Base-by-base conservation (phyloP, 2,888 invertebrate genomes). In the Spialia ferax region DNA sequence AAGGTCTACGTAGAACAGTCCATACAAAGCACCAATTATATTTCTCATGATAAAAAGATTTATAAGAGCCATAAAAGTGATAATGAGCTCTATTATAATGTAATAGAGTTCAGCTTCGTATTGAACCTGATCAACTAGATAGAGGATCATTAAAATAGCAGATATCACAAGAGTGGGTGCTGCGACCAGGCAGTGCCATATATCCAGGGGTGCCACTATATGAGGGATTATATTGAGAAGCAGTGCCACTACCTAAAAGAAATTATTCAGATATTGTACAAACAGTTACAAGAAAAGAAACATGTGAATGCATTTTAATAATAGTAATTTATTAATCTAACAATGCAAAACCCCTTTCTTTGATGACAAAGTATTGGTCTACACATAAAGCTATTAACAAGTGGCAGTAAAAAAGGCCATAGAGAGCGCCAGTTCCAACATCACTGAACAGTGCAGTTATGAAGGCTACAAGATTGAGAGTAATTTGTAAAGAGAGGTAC, bases 241-340 rank as follows among this genome's bases (percentile, higher is more conserved):
- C 71, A 93, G 84, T 75, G 91, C 89, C 84, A 92, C 83, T 84
- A 89, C 91, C 92, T 93, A 93, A 87, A 92, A 92, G 79, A 68
- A 48, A 68, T 61, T 32, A 55, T 61, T 54, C 22, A 29, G 13
- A n/a, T 50, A 55, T 64, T 64, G 63, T 56, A 64, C 48, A 48
- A 29, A 56, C 26, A 22, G 48, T 48, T 42, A n/a, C n/a, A n/a
- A 80, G 71, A 83, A 71, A 64, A 69, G 26, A 45, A 26, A 72
- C 71, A 76, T 75, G 70, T 73, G 57, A 69, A 76, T 76, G 75
- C 73, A 79, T 77, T 84, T 86, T 83, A 83, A 81, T 81, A 38
- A 65, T 68, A 69, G 7, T 42, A 10, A 48, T 10, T 18, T 48
- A 20, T 32, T 68, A 66, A 65, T 22, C 38, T 72, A 74, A 73